Evolutionary conservation across 1,140 invertebrate species (phyloP).

Genomic region (Brachionus rotundiformis): DNA sequence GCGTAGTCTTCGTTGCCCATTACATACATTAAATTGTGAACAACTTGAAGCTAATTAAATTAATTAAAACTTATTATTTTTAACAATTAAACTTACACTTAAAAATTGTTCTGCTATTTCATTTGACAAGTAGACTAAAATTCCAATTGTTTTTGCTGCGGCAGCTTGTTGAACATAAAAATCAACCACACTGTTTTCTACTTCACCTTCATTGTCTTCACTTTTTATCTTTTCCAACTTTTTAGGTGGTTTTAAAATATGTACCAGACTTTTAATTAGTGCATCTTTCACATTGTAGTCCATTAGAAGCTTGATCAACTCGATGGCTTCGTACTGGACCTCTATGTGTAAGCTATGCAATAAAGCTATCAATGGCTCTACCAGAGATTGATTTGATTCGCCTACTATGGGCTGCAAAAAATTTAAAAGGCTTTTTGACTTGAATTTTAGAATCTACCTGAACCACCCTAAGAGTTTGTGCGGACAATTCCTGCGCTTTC

Average conservation of each 20-base stretch:
- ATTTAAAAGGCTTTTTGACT: neutral
- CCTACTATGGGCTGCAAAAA: constrained; percentile 58
- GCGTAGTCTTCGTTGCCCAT: constrained; percentile 64
- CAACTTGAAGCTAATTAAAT: constrained; percentile 58
- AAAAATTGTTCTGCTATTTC: constrained; percentile 51
- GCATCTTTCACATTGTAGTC: constrained; percentile 59
- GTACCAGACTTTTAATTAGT: constrained; percentile 59
- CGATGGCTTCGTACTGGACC: constrained; percentile 65
- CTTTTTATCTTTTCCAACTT: constrained; percentile 56
- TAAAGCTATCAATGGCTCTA: constrained; percentile 60
- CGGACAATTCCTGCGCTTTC: constrained; percentile 64
- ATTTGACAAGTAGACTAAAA: constrained; percentile 47
- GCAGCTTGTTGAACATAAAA: constrained; percentile 63
- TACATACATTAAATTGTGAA: constrained; percentile 60
- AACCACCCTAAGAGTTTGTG: constrained; percentile 60
- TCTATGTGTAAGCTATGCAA: constrained; percentile 62
- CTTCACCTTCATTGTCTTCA: constrained; percentile 51
- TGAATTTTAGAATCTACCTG: constrained; percentile 56
- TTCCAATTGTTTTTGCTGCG: constrained; percentile 63
- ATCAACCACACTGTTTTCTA: constrained; percentile 19
- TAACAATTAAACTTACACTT: neutral
- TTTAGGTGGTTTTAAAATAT: constrained; percentile 60
- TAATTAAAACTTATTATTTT: neutral
- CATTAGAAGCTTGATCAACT: constrained; percentile 63
- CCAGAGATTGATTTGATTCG: constrained; percentile 59